A percentile compares a stretch with the other conserved stretches of the same genome.
phyloP scores from a whole-genome alignment of 1,140 invertebrate genomes.

The Sarcophaga bullata region DNA sequence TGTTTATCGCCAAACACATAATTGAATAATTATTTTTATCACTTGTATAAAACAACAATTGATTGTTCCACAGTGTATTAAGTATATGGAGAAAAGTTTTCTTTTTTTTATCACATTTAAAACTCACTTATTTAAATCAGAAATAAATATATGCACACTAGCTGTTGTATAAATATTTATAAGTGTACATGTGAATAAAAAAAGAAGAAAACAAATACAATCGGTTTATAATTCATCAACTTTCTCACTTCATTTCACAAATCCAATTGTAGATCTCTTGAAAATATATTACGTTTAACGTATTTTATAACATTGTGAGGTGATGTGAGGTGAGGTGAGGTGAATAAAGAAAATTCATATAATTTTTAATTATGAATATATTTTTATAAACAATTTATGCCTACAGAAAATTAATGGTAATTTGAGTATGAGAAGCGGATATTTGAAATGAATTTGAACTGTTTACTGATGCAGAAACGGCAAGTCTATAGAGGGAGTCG shows the following conservation, averaged over 20 bases:
- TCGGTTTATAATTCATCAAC: conserved; percentile 1
- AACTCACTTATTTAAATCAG: not conserved
- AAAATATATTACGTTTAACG: not conserved
- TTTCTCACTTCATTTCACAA: conserved; percentile 10
- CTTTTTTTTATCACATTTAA: not conserved
- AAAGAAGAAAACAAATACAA: not conserved
- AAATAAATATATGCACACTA: not conserved
- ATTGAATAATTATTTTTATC: not conserved
- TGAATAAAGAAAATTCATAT: not conserved
- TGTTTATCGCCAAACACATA: not conserved
- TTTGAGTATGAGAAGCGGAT: conserved; percentile 36
- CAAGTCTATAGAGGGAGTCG: not conserved
- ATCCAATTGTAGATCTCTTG: not conserved
- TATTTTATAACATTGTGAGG: not conserved
- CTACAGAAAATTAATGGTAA: not conserved
- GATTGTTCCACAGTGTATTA: not conserved
- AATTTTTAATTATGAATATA: not conserved
- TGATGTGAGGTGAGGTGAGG: not conserved
- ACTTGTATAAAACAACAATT: not conserved
- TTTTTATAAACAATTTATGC: conserved; percentile 6
- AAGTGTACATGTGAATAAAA: not conserved
- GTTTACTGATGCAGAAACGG: conserved; percentile 33
- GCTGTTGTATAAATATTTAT: not conserved
- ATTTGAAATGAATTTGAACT: conserved; percentile 33
- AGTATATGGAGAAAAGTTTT: not conserved